These are phyloP conservation scores for Lutjanus campechanus DNA, from an alignment of 2,797 vertebrate species.

Conservation along the genomic window DNA sequence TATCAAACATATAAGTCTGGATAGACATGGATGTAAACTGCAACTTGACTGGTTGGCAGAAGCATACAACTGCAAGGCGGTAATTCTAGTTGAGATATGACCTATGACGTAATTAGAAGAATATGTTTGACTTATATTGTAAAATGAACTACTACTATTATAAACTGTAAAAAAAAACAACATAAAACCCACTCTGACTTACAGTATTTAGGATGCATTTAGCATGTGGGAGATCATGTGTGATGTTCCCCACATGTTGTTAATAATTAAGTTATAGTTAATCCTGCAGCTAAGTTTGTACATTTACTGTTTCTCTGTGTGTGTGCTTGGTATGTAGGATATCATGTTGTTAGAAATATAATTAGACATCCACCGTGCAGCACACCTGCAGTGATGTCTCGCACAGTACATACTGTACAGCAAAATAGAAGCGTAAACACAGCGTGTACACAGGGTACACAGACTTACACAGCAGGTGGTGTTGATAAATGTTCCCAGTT, in stretches of 20 bases:
- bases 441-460: background rate
- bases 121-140: too few relatives aligned
- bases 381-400: background rate
- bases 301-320: background rate
- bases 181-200: too few relatives aligned
- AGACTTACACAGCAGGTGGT: background rate
- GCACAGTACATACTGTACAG: conserved; percentile 3
- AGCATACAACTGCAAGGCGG: background rate
- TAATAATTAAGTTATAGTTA: background rate
- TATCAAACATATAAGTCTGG: too few relatives aligned
- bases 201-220: background rate
- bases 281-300: background rate
- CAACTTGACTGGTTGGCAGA: too few relatives aligned
- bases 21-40: too few relatives aligned
- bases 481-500: background rate
- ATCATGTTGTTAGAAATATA: conserved; percentile 32
- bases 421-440: background rate
- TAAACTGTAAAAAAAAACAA: too few relatives aligned
- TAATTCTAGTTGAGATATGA: background rate
- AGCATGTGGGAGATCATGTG: background rate
- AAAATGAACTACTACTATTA: background rate
- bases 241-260: background rate
- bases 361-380: conserved; percentile 32
- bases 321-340: conserved; percentile 19
- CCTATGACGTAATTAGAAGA: background rate